These are phyloP conservation scores for Drosophila punjabiensis DNA, from an alignment of 1,140 invertebrate species.

Conservation along the genomic window DNA sequence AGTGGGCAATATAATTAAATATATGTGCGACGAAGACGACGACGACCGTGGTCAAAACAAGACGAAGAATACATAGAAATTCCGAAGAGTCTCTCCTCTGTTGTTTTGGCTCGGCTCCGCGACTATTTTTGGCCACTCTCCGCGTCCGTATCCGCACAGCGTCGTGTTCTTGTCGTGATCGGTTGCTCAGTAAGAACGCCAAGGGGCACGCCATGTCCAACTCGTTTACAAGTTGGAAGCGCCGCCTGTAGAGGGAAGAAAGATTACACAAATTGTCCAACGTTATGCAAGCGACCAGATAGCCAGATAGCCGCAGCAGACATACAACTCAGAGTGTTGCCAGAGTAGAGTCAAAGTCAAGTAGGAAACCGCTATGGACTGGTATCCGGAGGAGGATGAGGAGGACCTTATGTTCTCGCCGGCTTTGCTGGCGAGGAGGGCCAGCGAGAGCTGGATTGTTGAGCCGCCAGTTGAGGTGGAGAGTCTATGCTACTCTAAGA, in stretches of 20 bases:
- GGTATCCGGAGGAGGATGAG: conserved; percentile 92
- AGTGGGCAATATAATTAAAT: conserved; percentile 49
- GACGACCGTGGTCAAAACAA: conserved; percentile 53
- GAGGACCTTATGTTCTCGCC: conserved; percentile 94
- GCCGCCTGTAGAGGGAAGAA: conserved; percentile 43
- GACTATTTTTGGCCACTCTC: conserved; percentile 71
- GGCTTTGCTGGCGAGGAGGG: conserved; percentile 92
- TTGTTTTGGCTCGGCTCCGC: conserved; percentile 72
- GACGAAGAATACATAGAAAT: conserved; percentile 50
- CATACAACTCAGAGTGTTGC: conserved; percentile 14
- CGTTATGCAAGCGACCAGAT: conserved; percentile 63
- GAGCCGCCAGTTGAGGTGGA: conserved; percentile 91
- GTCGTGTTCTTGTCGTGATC: neutral
- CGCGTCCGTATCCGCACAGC: conserved; percentile 1
- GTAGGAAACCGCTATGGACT: conserved; percentile 85
- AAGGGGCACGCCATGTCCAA: conserved; percentile 69
- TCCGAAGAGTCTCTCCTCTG: conserved; percentile 47
- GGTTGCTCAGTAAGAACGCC: conserved; percentile 40
- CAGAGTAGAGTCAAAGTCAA: neutral
- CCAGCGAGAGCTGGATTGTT: conserved; percentile 94
- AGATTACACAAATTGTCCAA: conserved; percentile 47
- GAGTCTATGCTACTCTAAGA: too few relatives aligned
- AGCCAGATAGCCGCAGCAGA: conserved; percentile 1
- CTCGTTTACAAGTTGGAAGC: conserved; percentile 74
- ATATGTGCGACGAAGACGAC: conserved; percentile 32